A percentile compares a stretch with the other conserved stretches of the same genome.
Conservation (phyloP, 1,140 invertebrate species). For the Lepidostoma basale region DNA sequence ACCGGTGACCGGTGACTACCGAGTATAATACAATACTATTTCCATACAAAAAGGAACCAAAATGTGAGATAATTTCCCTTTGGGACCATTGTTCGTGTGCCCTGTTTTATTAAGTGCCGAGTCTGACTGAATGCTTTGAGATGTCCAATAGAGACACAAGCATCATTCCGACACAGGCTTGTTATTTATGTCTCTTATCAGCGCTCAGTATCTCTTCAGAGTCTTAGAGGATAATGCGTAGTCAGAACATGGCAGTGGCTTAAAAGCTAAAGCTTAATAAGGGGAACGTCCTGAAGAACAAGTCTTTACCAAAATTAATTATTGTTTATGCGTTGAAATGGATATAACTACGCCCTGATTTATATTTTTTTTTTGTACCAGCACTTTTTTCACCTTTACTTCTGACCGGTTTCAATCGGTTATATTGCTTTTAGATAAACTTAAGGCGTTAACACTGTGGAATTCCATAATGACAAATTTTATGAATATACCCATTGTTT, state of each 20-base stretch:
- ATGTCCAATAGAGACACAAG: neutral
- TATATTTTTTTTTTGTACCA: neutral
- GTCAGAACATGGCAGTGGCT: conserved; percentile 21
- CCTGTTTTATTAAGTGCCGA: conserved; percentile 6
- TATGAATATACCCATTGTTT: too few species aligned
- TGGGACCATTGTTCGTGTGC: neutral
- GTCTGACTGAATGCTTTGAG: neutral
- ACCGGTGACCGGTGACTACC: neutral
- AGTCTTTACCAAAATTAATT: neutral
- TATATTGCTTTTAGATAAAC: too few species aligned
- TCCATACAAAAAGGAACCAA: neutral
- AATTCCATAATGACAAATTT: too few species aligned
- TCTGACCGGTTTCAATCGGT: too few species aligned
- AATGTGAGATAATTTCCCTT: neutral
- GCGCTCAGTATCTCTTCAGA: conserved; percentile 18
- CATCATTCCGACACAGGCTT: conserved; percentile 2
- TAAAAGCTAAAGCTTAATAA: conserved; percentile 11
- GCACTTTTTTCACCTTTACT: neutral
- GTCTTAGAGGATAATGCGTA: conserved; percentile 24
- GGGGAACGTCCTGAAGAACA: neutral
- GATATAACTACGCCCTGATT: neutral
- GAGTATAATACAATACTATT: neutral
- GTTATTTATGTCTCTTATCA: conserved; percentile 25
- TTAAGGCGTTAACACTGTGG: too few species aligned
- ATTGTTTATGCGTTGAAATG: neutral